Percentiles rank a stretch among this genome's conserved stretches.
Evolutionary conservation across 2,888 invertebrate species (phyloP).

Genomic region (Temnothorax ravouxi): DNA sequence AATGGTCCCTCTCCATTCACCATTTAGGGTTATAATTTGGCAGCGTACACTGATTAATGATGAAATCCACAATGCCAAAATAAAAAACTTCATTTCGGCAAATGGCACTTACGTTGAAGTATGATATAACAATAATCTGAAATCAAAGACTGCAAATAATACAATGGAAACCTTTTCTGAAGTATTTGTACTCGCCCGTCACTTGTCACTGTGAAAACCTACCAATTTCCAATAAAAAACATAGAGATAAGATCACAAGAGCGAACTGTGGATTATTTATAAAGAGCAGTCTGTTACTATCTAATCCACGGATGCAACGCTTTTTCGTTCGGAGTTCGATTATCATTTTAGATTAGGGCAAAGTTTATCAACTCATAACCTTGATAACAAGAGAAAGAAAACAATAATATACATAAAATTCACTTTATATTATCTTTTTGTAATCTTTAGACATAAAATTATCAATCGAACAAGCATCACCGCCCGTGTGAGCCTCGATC

Average conservation of each 20-base stretch:
- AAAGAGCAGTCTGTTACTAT: background rate
- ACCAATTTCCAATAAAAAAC: background rate
- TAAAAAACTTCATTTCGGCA: constrained; percentile 25
- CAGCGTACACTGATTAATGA: constrained; percentile 44
- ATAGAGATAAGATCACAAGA: background rate
- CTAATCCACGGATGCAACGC: background rate
- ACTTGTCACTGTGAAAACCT: background rate
- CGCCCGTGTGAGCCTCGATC: background rate
- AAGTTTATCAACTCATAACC: constrained; percentile 49
- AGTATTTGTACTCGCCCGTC: background rate
- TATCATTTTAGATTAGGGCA: constrained; percentile 32
- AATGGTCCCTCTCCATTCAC: constrained; percentile 79
- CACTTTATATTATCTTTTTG: background rate
- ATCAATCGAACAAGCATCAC: background rate
- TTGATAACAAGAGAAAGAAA: constrained; percentile 13
- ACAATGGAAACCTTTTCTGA: background rate
- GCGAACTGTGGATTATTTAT: background rate
- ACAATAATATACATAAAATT: background rate
- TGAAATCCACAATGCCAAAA: constrained; percentile 53
- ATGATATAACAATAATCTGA: background rate
- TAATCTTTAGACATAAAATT: background rate
- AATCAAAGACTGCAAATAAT: background rate
- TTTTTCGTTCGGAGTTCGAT: constrained; percentile 15
- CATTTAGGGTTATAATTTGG: constrained; percentile 76
- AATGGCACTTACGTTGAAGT: background rate